These are phyloP conservation scores for Pangasius sanitwongsei DNA, from an alignment of 2,797 vertebrate species.

Conservation along the genomic window DNA sequence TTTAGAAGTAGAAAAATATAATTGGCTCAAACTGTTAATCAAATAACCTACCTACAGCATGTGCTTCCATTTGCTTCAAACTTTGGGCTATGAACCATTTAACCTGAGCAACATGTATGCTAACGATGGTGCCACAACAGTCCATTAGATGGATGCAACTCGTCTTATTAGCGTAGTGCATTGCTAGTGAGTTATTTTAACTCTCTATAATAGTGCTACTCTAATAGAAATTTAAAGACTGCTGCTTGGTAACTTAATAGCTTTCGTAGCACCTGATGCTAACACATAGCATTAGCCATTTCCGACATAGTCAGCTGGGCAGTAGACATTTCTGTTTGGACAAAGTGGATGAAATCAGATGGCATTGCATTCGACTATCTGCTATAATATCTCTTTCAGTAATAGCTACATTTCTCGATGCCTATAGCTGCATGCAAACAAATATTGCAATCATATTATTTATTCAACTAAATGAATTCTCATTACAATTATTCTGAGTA, in stretches of 20 bases:
- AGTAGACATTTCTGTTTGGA: not conserved
- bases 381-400: not conserved
- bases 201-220: no score
- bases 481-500: not conserved
- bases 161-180: not conserved
- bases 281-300: not conserved
- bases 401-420: not conserved
- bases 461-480: not conserved
- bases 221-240: not conserved
- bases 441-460: not conserved
- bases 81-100: not conserved
- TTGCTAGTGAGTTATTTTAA: not conserved
- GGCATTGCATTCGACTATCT: not conserved
- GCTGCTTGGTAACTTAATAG: not conserved
- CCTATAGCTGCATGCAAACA: not conserved
- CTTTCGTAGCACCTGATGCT: not conserved
- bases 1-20: not conserved
- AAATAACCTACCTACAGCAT: not conserved
- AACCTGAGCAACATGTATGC: not conserved
- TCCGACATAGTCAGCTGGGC: not conserved
- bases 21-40: not conserved
- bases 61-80: not conserved
- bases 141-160: not conserved
- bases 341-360: not conserved
- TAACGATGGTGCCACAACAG: not conserved